Evolutionary conservation across 1,140 invertebrate species (phyloP).

Genomic region (Brachionus angularis): DNA sequence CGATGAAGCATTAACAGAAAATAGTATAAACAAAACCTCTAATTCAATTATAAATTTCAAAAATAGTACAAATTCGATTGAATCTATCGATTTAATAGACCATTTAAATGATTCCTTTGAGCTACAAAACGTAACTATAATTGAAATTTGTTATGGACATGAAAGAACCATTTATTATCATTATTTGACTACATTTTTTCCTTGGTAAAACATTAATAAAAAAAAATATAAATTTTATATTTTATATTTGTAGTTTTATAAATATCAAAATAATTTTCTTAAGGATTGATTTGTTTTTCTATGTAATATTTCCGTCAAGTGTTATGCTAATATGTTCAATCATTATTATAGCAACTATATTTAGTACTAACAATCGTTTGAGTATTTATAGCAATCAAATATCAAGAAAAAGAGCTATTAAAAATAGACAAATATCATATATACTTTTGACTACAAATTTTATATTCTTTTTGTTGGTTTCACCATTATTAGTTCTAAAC

Average conservation of each 20-base stretch:
- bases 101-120: too few relatives aligned
- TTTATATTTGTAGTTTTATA: too few relatives aligned
- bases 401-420: not conserved
- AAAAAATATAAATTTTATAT: too few relatives aligned
- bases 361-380: conserved; percentile 20
- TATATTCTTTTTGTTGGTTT: conserved; percentile 36
- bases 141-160: too few relatives aligned
- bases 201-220: conserved; percentile 15
- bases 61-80: too few relatives aligned
- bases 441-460: conserved; percentile 34
- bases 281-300: conserved; percentile 40
- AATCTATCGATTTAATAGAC: too few relatives aligned
- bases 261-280: too few relatives aligned
- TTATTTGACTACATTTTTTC: conserved; percentile 13
- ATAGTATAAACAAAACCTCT: not conserved
- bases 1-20: not conserved
- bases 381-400: conserved; percentile 19
- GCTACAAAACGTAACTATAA: too few relatives aligned
- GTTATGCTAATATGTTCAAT: conserved; percentile 41
- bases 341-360: conserved; percentile 40
- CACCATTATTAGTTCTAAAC: conserved; percentile 34
- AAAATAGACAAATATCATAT: conserved; percentile 39
- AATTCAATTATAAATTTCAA: too few relatives aligned
- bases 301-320: conserved; percentile 36
- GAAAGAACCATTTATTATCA: conserved; percentile 24